Evolutionary conservation across 2,888 invertebrate species (phyloP).

Genomic region (Nephrotoma appendiculata): DNA sequence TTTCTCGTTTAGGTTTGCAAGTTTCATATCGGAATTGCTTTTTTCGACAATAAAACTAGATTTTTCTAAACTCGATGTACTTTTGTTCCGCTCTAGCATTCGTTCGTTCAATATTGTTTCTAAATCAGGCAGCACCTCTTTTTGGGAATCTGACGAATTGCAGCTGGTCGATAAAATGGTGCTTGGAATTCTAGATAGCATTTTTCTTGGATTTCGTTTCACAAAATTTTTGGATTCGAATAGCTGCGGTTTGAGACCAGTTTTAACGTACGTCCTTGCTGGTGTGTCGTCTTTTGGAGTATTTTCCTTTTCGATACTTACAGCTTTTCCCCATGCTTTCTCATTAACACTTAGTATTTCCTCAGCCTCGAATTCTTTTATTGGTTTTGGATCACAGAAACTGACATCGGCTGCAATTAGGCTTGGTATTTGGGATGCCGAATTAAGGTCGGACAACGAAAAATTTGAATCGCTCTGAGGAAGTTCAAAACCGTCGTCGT

Average conservation of each 20-base stretch:
- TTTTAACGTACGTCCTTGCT: slow-evolving; percentile 14
- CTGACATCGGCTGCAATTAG: background rate
- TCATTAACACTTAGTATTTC: slow-evolving; percentile 24
- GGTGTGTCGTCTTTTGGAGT: slow-evolving; percentile 13
- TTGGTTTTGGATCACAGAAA: background rate
- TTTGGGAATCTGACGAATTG: background rate
- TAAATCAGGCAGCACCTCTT: slow-evolving; percentile 24
- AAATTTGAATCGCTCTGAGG: background rate
- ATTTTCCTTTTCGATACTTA: slow-evolving; percentile 14
- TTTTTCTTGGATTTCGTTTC: slow-evolving; percentile 64
- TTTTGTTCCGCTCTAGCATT: slow-evolving; percentile 17
- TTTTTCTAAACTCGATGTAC: slow-evolving; percentile 7
- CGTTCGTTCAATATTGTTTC: slow-evolving; percentile 26
- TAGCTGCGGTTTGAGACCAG: slow-evolving; percentile 42
- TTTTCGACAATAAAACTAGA: background rate
- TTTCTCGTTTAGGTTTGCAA: slow-evolving; percentile 28
- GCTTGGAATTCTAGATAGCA: slow-evolving; percentile 27
- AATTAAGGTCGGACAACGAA: background rate
- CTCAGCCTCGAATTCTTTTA: slow-evolving; percentile 24
- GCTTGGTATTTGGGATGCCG: background rate
- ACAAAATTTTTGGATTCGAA: slow-evolving; percentile 53
- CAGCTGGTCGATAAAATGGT: slow-evolving; percentile 10
- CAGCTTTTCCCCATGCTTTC: slow-evolving; percentile 35
- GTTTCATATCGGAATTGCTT: slow-evolving; percentile 15
- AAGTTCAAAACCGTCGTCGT: slow-evolving; percentile 24